A percentile compares a stretch with the other conserved stretches of the same genome.
Evolutionary conservation across 2,113 vertebrate genomes (phyloP).

Genomic region (Otolemur garnettii): DNA sequence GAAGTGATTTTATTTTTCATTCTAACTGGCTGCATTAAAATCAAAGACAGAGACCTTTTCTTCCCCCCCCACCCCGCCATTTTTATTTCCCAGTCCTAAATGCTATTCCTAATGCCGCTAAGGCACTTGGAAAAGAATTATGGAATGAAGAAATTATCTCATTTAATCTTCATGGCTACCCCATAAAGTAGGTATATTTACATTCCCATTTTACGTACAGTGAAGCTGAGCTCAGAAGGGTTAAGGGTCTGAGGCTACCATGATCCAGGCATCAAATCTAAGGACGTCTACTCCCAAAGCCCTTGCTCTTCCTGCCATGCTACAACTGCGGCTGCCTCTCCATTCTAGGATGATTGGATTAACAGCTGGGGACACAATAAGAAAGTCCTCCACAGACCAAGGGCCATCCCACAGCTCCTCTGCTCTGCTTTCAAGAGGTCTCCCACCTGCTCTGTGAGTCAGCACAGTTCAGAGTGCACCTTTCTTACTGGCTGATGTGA

Average conservation of each 20-base stretch:
- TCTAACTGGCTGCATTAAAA: not conserved
- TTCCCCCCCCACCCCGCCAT: not conserved
- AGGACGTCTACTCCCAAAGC: not conserved
- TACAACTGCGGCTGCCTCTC: not conserved
- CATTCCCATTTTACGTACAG: not conserved
- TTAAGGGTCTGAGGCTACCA: not conserved
- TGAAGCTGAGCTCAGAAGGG: slow-evolving; percentile 21
- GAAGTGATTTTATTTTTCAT: slow-evolving; percentile 20
- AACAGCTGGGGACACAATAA: not conserved
- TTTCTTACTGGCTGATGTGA: not conserved
- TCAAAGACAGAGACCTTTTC: not conserved
- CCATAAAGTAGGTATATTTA: not conserved
- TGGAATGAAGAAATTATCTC: not conserved
- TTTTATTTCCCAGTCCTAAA: not conserved
- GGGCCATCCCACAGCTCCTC: not conserved
- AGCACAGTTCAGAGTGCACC: not conserved
- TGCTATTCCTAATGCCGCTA: not conserved
- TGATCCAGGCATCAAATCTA: not conserved
- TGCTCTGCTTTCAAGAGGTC: not conserved
- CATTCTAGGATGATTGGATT: not conserved
- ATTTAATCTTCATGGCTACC: not conserved
- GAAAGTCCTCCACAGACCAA: rapidly evolving
- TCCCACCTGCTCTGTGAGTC: not conserved
- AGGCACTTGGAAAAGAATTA: not conserved
- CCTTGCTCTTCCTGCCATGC: not conserved